Conservation (phyloP, 2,888 invertebrate species). For the Carabus problematicus region DNA sequence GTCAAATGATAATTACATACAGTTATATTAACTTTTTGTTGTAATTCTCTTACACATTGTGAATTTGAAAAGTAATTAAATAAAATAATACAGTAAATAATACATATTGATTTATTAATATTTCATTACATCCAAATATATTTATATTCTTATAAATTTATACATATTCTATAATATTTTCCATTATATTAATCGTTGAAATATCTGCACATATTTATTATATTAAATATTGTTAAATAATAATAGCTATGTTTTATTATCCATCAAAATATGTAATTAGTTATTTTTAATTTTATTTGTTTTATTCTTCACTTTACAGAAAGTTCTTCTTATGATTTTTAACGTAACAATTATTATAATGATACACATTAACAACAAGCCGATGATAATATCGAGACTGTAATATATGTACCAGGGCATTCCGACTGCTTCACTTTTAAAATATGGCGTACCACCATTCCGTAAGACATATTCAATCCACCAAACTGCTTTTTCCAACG, state of each 20-base stretch:
- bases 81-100: conserved; percentile 6
- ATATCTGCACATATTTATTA: too few species aligned
- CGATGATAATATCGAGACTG: too few species aligned
- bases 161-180: too few species aligned
- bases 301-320: neutral
- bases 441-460: conserved; percentile 54
- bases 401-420: conserved; percentile 48
- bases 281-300: neutral
- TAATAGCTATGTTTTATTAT: neutral
- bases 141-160: neutral
- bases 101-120: neutral
- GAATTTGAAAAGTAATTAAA: neutral
- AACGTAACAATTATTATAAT: neutral
- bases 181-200: too few species aligned
- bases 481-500: conserved; percentile 52
- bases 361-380: conserved; percentile 26
- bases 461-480: conserved; percentile 56
- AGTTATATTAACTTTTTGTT: neutral
- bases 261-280: conserved; percentile 6
- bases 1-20: conserved; percentile 12
- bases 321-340: neutral
- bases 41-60: neutral
- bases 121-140: conserved; percentile 1
- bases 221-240: too few species aligned
- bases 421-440: conserved; percentile 55